Conservation (phyloP, 30 jellyfish, hydroid and myxozoan species). For the Pelagia noctiluca region DNA sequence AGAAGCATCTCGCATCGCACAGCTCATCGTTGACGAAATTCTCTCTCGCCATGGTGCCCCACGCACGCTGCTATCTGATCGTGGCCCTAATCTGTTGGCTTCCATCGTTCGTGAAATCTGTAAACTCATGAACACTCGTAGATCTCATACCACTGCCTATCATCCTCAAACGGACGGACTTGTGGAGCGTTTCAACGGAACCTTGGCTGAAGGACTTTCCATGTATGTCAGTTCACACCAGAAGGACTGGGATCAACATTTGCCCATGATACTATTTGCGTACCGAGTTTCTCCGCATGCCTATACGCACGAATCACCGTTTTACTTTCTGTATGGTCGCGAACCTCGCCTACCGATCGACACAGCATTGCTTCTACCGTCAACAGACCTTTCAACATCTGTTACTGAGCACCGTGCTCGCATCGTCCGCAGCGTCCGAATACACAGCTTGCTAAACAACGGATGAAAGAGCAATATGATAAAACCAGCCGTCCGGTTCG, state of each 20-base stretch:
- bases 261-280: slow-evolving; percentile 23
- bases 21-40: slow-evolving; percentile 32
- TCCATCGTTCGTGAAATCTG: slow-evolving; percentile 12
- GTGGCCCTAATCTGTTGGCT: slow-evolving; percentile 25
- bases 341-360: slow-evolving; percentile 39
- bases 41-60: slow-evolving; percentile 52
- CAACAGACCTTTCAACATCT: slow-evolving; percentile 12
- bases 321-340: slow-evolving; percentile 38
- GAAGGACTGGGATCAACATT: slow-evolving; percentile 42
- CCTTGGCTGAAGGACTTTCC: slow-evolving; percentile 34
- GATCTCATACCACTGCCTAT: slow-evolving; percentile 36
- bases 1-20: slow-evolving; percentile 47
- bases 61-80: slow-evolving; percentile 42
- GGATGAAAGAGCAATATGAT: slow-evolving; percentile 52
- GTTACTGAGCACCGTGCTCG: slow-evolving; percentile 34
- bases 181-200: slow-evolving; percentile 51
- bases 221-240: slow-evolving; percentile 49
- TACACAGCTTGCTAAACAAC: slow-evolving; percentile 43
- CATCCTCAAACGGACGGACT: slow-evolving; percentile 64
- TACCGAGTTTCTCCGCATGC: slow-evolving; percentile 59
- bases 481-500: slow-evolving; percentile 24
- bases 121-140: slow-evolving; percentile 3
- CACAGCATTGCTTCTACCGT: slow-evolving; percentile 14
- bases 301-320: slow-evolving; percentile 45
- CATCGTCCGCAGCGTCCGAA: slow-evolving; percentile 6